These are phyloP conservation scores for Riparia riparia DNA, from an alignment of 2,113 vertebrate species.

Conservation along the genomic window DNA sequence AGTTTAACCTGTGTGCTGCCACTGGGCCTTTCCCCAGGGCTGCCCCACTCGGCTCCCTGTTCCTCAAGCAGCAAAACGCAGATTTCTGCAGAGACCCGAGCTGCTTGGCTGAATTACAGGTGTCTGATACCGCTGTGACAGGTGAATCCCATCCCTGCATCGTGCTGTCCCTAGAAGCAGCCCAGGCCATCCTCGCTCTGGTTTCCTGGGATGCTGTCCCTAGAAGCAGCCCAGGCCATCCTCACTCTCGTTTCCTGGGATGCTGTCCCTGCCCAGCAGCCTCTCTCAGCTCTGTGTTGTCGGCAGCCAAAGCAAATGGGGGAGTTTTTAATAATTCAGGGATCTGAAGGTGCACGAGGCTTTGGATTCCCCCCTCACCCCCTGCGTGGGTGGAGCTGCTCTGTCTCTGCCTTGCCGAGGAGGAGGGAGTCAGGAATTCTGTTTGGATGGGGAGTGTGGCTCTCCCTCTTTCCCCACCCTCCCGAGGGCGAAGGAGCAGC, in stretches of 20 bases:
- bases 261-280: background rate
- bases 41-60: background rate
- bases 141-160: rapidly evolving
- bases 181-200: background rate
- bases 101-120: background rate
- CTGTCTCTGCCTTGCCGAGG: background rate
- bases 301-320: background rate
- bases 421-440: background rate
- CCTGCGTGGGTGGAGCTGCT: background rate
- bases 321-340: background rate
- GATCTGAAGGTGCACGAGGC: background rate
- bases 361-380: rapidly evolving
- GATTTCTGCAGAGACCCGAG: background rate
- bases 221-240: background rate
- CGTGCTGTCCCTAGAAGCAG: background rate
- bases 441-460: background rate
- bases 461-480: background rate
- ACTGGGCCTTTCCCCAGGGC: background rate
- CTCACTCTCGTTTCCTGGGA: rapidly evolving
- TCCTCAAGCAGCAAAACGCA: background rate
- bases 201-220: background rate
- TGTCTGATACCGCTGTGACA: background rate
- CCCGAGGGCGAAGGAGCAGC: background rate
- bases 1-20: background rate
- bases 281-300: background rate